phyloP scores from a whole-genome alignment of 2,113 vertebrate genomes.

The Zeus faber region DNA sequence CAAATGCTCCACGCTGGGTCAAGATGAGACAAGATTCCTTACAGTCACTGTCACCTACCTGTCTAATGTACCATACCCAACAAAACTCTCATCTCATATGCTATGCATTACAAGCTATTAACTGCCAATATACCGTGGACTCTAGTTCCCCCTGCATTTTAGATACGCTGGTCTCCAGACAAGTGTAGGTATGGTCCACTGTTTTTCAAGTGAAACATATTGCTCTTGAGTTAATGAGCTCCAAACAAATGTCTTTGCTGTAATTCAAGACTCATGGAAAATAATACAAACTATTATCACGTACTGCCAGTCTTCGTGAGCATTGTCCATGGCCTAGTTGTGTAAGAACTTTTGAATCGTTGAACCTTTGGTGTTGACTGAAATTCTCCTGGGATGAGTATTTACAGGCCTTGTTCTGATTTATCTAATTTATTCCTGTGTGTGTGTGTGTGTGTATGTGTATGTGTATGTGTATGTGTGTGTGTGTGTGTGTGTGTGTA shows the following conservation, averaged over 20 bases:
- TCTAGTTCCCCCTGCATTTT: constrained; percentile 39
- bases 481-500: constrained; percentile 14
- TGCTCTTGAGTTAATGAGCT: constrained; percentile 1
- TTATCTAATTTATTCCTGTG: constrained; percentile 22
- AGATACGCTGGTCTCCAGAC: not conserved
- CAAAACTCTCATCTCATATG: constrained; percentile 38
- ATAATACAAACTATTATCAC: no score
- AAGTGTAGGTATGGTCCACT: constrained; percentile 18
- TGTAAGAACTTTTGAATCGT: no score
- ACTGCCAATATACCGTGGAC: constrained; percentile 17
- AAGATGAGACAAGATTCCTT: constrained; percentile 50
- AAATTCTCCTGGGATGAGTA: no score
- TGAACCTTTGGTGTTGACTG: no score
- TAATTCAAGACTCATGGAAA: constrained; percentile 39
- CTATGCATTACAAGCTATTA: constrained; percentile 64
- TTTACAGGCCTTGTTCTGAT: constrained; percentile 17
- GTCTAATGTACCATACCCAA: constrained; percentile 38
- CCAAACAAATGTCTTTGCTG: constrained; percentile 30
- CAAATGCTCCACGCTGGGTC: constrained; percentile 51
- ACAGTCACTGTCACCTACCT: constrained; percentile 66
- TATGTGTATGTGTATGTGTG: constrained; percentile 45
- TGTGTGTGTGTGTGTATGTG: constrained; percentile 35
- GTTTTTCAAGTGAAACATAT: constrained; percentile 23
- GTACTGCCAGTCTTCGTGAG: no score
- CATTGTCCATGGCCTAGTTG: no score